Evolutionary conservation across 1,140 invertebrate genomes (phyloP), one percentile per base, ranked within the genome.

Genomic region (Trigoniulus corallinus): DNA sequence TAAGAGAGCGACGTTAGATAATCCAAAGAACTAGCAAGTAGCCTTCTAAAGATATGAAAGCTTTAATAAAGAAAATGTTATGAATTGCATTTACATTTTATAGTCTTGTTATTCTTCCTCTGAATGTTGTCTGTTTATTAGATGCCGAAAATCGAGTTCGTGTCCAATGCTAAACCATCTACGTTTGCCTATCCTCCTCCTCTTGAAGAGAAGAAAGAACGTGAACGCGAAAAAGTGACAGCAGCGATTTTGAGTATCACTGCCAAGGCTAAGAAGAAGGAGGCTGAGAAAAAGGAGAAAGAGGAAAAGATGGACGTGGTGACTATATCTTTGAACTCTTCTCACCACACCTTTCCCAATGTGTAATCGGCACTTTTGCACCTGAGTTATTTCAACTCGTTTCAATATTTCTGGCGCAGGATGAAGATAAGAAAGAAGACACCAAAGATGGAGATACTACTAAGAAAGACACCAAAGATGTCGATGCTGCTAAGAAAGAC

Each of bases 231-330:
- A 61, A 77, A 76, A 57, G 88, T 94, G 12, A 91, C 93, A 27
- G 98, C 93, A 18, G 95, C 94, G 7, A 88, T 98, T 2, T 72
- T 99, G 20, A 96, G 91, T 61, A 97, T 97, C 57, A 95, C 95
- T 0, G 89, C 89, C 1, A 79, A 88, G 55, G 81, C 88, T 57
- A 76, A 84, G 54, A 79, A 88, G 53, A 78, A 85, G 22, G 82
- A 87, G 54, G 73, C 72, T 2, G 75, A 77, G 45, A 65, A 72
- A 45, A 71, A 72, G 13, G 74, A 76, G 48, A 27, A 46, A 0
- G 76, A 79, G 20, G 78, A 79, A 37, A 81, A 81, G 64, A 81
- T 81, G 80, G 80, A 86, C 57, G 80, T 84, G 56, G 74, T 74
- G n/a, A n/a, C n/a, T n/a, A n/a, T n/a, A n/a, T n/a, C n/a, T n/a